Evolutionary conservation across 2,113 vertebrate species (phyloP).

Genomic region (Crotalus viridis): DNA sequence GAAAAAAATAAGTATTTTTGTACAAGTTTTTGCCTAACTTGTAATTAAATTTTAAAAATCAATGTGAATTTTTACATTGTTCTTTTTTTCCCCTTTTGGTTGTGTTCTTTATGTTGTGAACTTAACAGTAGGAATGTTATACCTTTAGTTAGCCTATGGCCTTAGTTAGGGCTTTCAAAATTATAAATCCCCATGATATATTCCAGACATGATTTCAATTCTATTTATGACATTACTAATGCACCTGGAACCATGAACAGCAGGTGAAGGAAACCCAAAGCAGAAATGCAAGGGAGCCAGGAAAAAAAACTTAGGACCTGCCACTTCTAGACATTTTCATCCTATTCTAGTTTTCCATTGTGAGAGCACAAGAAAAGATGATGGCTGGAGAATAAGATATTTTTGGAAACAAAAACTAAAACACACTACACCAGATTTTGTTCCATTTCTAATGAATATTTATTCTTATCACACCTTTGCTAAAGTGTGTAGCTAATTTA

Average conservation of each 20-base stretch:
- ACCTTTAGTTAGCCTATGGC: not conserved
- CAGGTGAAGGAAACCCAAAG: conserved; percentile 4
- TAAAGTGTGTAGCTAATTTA: not conserved
- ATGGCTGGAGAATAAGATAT: not conserved
- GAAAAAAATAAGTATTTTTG: not conserved
- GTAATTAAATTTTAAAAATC: not conserved
- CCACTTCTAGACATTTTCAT: not conserved
- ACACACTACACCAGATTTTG: not conserved
- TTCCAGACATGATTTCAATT: not conserved
- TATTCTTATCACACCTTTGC: not conserved
- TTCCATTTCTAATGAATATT: not conserved
- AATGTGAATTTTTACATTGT: not conserved
- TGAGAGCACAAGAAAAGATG: not conserved
- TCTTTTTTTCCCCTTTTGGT: not conserved
- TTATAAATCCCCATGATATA: not conserved
- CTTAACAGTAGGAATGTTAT: not conserved
- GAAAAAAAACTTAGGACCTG: not conserved
- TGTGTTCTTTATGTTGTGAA: not conserved
- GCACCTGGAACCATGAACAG: not conserved
- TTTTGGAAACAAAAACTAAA: not conserved
- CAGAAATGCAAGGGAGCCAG: not conserved
- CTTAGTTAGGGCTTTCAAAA: not conserved
- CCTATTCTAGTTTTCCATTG: not conserved
- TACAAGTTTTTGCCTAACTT: not conserved
- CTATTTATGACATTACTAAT: not conserved